Base-by-base conservation (phyloP, 2,888 invertebrate genomes). In the Onchidella celtica region DNA sequence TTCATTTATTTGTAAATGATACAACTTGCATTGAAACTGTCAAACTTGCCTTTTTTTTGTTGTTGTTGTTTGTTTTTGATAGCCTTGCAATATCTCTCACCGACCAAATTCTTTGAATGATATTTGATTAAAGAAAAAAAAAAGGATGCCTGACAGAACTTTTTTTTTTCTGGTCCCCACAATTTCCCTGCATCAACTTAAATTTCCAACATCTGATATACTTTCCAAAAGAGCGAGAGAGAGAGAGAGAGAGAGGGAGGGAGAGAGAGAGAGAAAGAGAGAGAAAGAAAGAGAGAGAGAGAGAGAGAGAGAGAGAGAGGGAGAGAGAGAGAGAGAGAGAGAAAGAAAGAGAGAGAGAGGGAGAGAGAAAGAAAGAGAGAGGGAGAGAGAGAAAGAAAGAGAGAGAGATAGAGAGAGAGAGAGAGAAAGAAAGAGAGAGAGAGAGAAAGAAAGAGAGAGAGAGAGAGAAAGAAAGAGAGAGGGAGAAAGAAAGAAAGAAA, bases 271-370 rank as follows among this genome's bases (percentile, higher is more conserved):
- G 63, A 36, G 36, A 36, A 38, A 36, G 36, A 63, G 75, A 36
- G 63, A 63, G 61, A 63, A 24, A 63, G 36, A 34, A 24, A 63
- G 63, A 61, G 63, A 34, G n/a, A 32, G 61, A 59, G n/a, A 29
- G 32, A 34, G 61, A 34, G 24, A 24, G n/a, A 59, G 36, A 9
- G 24, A 24, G 34, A 77, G 47, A 77, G 47, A 66, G 47, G 55
- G 38, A 68, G 55, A 66, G 47, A 68, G 55, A 68, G 40, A 40
- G 40, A 68, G 66, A 77, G 47, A 65, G 47, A 77, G 66, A 68
- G 47, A 66, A 32, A 65, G 55, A 68, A 55, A 66, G 47, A 68
- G 66, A 77, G 47, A 66, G 29, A 55, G 55, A 32, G 32, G 34
- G n/a, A 55, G 40, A 27, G 27, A 21, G 29, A 40, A 24, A 27